Percentiles rank a stretch among this genome's conserved stretches.
Evolutionary conservation across 1,140 invertebrate species (phyloP).

Genomic region (Meloidogyne floridensis): DNA sequence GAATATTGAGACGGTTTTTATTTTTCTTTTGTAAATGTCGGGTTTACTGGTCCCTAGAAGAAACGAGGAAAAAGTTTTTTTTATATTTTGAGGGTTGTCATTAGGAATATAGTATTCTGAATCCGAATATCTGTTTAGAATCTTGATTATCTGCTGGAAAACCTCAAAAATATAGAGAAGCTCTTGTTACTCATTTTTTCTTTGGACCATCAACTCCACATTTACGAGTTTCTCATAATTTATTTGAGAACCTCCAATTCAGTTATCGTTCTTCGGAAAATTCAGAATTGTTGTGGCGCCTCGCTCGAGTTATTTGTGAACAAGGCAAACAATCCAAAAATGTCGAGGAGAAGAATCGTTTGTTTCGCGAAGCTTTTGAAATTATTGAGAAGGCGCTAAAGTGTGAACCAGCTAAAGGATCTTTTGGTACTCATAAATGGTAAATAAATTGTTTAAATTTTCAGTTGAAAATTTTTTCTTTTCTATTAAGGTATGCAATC

Average conservation of each 20-base stretch:
- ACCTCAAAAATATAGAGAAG: too few species aligned
- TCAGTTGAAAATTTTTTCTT: not conserved
- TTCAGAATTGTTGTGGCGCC: conserved; percentile 56
- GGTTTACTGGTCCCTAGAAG: too few species aligned
- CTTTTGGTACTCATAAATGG: conserved; percentile 65
- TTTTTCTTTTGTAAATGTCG: not conserved
- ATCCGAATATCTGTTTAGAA: too few species aligned
- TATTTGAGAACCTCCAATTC: not conserved
- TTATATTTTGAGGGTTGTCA: too few species aligned
- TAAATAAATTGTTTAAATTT: not conserved
- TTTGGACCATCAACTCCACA: too few species aligned
- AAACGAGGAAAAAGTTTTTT: too few species aligned
- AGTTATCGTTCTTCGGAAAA: conserved; percentile 49
- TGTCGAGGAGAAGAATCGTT: conserved; percentile 49
- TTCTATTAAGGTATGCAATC: conserved; percentile 57
- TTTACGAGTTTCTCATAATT: too few species aligned
- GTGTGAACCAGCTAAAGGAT: conserved; percentile 40
- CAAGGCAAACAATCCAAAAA: conserved; percentile 55
- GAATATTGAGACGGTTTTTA: conserved; percentile 54
- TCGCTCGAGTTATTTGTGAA: conserved; percentile 62
- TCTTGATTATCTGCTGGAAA: too few species aligned
- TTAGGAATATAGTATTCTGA: too few species aligned
- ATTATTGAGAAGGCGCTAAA: conserved; percentile 53
- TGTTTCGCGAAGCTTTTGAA: conserved; percentile 56
- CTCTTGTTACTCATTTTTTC: too few species aligned